A percentile compares a stretch with the other conserved stretches of the same genome.
Conservation (phyloP, 2,113 vertebrate species). For the Varanus salvator region DNA sequence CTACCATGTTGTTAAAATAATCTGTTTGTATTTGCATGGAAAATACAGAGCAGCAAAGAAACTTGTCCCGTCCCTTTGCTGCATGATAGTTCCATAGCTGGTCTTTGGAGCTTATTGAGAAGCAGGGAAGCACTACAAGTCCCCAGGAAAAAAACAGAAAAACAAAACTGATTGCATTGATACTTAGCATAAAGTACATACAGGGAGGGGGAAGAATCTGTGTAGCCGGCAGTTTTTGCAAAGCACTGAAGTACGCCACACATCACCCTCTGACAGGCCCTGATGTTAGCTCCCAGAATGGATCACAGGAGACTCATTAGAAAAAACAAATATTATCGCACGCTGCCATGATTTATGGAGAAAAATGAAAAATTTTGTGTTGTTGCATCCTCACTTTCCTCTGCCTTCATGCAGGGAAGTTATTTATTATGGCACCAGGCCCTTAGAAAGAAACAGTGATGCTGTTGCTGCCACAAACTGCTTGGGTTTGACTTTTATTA, state of each 20-base stretch:
- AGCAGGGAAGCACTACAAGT: slow-evolving; percentile 58
- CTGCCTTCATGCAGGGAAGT: slow-evolving; percentile 81
- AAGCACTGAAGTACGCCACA: slow-evolving; percentile 84
- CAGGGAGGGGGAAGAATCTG: slow-evolving; percentile 68
- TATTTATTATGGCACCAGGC: slow-evolving; percentile 86
- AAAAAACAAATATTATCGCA: slow-evolving; percentile 95
- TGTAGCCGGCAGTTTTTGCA: slow-evolving; percentile 84
- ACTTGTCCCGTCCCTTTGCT: not conserved
- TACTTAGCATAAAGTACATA: slow-evolving; percentile 76
- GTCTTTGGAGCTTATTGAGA: slow-evolving; percentile 52
- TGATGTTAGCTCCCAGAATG: slow-evolving; percentile 87
- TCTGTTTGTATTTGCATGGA: not conserved
- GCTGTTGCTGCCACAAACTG: slow-evolving; percentile 85
- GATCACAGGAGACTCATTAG: slow-evolving; percentile 91
- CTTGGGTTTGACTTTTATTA: slow-evolving; percentile 88
- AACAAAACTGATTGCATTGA: slow-evolving; percentile 71
- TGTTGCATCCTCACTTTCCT: slow-evolving; percentile 80
- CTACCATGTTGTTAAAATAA: not conserved
- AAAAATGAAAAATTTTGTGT: slow-evolving; percentile 89
- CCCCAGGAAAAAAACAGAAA: slow-evolving; percentile 48
- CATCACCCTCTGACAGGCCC: slow-evolving; percentile 86
- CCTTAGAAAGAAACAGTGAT: slow-evolving; percentile 84
- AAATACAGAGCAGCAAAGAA: not conserved
- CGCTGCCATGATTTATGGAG: slow-evolving; percentile 90
- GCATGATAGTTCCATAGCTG: not conserved